Base-by-base conservation (phyloP, 2,888 invertebrate genomes). In the Eupithecia insigniata region DNA sequence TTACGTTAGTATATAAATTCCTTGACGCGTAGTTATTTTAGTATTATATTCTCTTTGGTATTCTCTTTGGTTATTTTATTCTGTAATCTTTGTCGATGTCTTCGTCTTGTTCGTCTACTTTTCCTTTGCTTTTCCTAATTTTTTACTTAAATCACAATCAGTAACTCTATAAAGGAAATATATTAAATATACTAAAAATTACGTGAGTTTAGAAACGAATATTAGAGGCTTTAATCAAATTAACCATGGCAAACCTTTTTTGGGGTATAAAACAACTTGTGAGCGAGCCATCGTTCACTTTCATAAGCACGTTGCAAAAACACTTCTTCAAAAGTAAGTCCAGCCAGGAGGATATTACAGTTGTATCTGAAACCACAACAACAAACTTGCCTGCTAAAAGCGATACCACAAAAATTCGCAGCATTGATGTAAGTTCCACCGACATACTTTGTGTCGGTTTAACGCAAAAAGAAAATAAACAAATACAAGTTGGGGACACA, bases 221-320 rank as follows among this genome's bases (percentile, higher is more conserved):
- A 55, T n/a, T 46, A 8, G 2, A 51, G 22, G 22, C 46, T 51
- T 10, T 51, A 26, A 12, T 55, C 12, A 55, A 26, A 55, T 16
- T 32, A 12, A 61, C 8, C 28, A 91, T 91, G 91, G 77, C 88
- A 58, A 81, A 79, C 66, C 83, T 89, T 77, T 79, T 91, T 55
- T 89, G 88, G 89, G 84, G 87, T 68, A 80, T 92, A 51, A 86
- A 86, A 26, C 86, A 91, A 74, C 81, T 92, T n/a, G 81, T 88
- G 16, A 88, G 85, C 71, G 87, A 91, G 77, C 90, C 92, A 39
- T 88, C 91, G 1, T 79, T 84, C 22, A 85, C 88, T 46, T 60
- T 92, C 46, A 77, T 89, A 66, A 82, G 82, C 72, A 84, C 84
- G 51, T 71, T 91, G 67, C 83, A 81, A 43, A 80, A 81, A 22